Evolutionary conservation across 2,888 invertebrate species (phyloP).

Genomic region (Bursaphelenchus okinawaensis): DNA sequence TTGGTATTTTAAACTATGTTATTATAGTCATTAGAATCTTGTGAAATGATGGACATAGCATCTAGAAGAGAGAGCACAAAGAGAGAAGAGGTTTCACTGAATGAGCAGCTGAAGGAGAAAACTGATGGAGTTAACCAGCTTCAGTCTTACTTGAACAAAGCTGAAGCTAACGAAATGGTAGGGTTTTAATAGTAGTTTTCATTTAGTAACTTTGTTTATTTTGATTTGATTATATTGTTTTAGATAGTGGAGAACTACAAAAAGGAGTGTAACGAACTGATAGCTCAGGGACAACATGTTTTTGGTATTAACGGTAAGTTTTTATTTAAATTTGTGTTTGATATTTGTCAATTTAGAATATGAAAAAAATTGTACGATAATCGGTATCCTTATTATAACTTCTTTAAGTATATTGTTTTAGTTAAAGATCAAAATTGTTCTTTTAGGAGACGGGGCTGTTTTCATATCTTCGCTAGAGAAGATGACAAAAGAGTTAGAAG

Average conservation of each 20-base stretch:
- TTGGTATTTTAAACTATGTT: too few relatives aligned
- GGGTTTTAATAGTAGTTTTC: neutral
- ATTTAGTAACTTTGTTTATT: too few relatives aligned
- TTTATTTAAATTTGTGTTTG: too few relatives aligned
- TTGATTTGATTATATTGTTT: too few relatives aligned
- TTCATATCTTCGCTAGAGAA: neutral
- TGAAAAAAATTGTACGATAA: too few relatives aligned
- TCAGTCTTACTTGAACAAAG: neutral
- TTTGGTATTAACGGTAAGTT: conserved; percentile 7
- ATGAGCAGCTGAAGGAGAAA: neutral
- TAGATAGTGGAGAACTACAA: conserved; percentile 12
- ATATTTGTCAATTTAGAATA: too few relatives aligned
- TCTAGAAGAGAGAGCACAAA: neutral
- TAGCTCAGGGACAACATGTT: conserved; percentile 5
- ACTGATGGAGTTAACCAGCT: neutral
- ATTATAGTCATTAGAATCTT: neutral
- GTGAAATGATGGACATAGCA: neutral
- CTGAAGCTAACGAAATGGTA: conserved; percentile 13
- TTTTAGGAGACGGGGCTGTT: neutral
- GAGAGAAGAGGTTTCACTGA: neutral
- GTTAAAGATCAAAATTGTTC: neutral
- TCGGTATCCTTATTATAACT: neutral
- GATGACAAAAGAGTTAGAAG: neutral
- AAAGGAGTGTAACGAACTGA: neutral
- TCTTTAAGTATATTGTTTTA: too few relatives aligned